Evolutionary conservation across 1,140 invertebrate species (phyloP).

Genomic region (Hycleus phaleratus): DNA sequence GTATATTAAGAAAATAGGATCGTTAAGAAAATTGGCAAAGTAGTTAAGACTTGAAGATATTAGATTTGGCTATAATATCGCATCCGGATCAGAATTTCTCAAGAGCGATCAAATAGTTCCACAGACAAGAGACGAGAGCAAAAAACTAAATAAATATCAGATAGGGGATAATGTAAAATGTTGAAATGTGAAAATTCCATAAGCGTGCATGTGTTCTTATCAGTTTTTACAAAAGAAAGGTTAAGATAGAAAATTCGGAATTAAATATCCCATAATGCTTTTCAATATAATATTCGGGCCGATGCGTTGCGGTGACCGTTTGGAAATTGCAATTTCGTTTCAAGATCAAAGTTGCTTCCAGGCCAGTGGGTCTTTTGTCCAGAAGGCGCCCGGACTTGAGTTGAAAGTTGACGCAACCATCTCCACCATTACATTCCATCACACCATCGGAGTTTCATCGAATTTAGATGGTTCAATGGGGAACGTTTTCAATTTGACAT

Average conservation of each 20-base stretch:
- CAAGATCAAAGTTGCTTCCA: slow-evolving; percentile 36
- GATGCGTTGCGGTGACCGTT: slow-evolving; percentile 35
- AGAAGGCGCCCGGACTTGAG: slow-evolving; percentile 14
- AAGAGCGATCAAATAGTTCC: neutral
- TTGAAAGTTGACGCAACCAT: slow-evolving; percentile 5
- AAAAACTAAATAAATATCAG: too few relatives aligned
- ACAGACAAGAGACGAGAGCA: too few relatives aligned
- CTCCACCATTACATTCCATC: slow-evolving; percentile 22
- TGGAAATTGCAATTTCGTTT: slow-evolving; percentile 39
- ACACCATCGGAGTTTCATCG: slow-evolving; percentile 11
- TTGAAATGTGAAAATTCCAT: too few relatives aligned
- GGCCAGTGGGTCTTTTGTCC: slow-evolving; percentile 32
- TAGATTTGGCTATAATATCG: slow-evolving; percentile 3
- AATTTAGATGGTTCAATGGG: neutral
- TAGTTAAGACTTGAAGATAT: slow-evolving; percentile 28
- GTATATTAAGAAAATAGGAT: slow-evolving; percentile 36
- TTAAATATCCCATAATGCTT: slow-evolving; percentile 33
- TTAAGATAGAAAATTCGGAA: slow-evolving; percentile 14
- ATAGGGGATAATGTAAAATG: too few relatives aligned
- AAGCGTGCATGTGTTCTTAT: neutral
- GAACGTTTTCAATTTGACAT: neutral
- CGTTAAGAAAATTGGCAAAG: slow-evolving; percentile 37
- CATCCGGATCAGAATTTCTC: neutral
- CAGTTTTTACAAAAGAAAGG: neutral
- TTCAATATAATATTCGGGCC: slow-evolving; percentile 34